Percentiles rank a stretch among this genome's conserved stretches.
These are phyloP conservation scores for Crenuchus spilurus DNA, from an alignment of 2,797 vertebrate species.

Conservation along the genomic window DNA sequence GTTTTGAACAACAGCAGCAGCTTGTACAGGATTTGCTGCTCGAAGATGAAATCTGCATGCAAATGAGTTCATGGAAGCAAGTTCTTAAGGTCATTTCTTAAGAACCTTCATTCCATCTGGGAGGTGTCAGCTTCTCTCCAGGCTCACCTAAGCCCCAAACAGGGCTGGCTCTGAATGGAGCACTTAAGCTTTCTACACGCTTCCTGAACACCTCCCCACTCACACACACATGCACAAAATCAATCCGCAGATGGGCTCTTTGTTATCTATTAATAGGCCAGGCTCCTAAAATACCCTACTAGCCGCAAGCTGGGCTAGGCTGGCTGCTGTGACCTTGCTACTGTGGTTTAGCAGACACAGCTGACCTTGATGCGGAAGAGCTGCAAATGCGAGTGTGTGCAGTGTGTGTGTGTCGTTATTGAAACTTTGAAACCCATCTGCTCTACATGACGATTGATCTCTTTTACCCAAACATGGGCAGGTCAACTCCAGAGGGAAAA, in stretches of 20 bases:
- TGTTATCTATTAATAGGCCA: conserved; percentile 69
- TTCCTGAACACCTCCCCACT: conserved; percentile 21
- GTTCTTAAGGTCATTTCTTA: background rate
- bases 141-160: conserved; percentile 5
- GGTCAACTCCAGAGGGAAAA: conserved; percentile 11
- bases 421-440: conserved; percentile 36
- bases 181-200: conserved; percentile 8
- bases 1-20: background rate
- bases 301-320: conserved; percentile 59
- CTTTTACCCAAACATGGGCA: conserved; percentile 36
- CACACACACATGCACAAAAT: conserved; percentile 54
- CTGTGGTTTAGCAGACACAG: conserved; percentile 50
- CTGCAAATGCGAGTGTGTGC: conserved; percentile 27
- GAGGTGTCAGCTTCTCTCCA: background rate
- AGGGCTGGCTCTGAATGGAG: background rate
- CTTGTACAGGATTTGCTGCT: conserved; percentile 24
- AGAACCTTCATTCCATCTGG: too few relatives aligned
- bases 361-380: conserved; percentile 35
- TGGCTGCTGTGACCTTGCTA: conserved; percentile 68
- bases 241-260: conserved; percentile 64
- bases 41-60: background rate
- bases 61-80: background rate
- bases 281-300: conserved; percentile 67
- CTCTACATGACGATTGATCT: conserved; percentile 41
- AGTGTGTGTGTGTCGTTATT: conserved; percentile 32